Base-by-base conservation (phyloP, 2,888 invertebrate genomes). In the Aelia acuminata region DNA sequence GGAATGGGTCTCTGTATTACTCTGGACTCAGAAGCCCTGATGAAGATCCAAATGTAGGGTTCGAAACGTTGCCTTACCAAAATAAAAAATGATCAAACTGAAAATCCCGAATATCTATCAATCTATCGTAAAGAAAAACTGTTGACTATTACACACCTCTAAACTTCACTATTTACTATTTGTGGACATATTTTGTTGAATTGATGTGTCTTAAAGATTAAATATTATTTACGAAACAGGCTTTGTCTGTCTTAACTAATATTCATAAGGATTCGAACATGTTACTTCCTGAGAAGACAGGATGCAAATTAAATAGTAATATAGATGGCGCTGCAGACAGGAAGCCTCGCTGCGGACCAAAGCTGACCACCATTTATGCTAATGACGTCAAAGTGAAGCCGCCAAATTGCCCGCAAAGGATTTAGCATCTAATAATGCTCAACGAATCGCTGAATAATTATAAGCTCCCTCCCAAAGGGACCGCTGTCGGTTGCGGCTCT, bases 381-480 rank as follows among this genome's bases (percentile, higher is more conserved):
- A 80, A 80, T 80, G 63, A 70, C 35, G 47, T 80, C 80, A 39
- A 47, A 47, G 80, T 80, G 80, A 43, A 47, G 43, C 80, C 80
- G 22, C 80, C 80, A 47, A 80, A 80, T 47, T 43, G 80, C 43
- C 80, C 43, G 80, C 80, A 80, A 80, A 80, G 80, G 80, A 80
- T 80, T 80, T 80, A 80, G 80, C 43, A 80, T 80, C 80, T 80
- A 80, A 80, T 80, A 80, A 80, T 43, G 80, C 80, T 43, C 43
- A 47, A 80, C 43, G 43, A 80, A 80, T 80, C 43, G 80, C 43
- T 39, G 80, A 80, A 80, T 80, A 43, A 80, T 80, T 80, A 80
- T 43, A 80, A 80, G 80, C 22, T n/a, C 80, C 80, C n/a, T 80
- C 43, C 13, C 43, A 43, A 80, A n/a, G 20, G 39, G 70, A 22